Evolutionary conservation across 2,797 vertebrate genomes (phyloP), one percentile per base, ranked within the genome.

Genomic region (Antennarius maculatus): DNA sequence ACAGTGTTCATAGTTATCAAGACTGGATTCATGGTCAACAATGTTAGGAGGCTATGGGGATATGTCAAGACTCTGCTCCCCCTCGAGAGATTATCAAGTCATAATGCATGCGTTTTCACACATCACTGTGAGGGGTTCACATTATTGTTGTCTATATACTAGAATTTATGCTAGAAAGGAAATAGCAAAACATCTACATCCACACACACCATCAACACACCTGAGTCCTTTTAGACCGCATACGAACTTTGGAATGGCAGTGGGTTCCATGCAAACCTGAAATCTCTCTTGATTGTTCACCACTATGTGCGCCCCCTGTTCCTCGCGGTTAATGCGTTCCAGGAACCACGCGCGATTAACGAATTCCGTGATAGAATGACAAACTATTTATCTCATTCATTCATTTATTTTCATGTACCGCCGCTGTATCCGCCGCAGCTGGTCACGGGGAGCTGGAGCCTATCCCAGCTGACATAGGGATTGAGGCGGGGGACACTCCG

Each of bases 61-160:
- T 77, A 85, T 77, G 86, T 81, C 77, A 76, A 87, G 86, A 89
- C 84, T 84, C 74, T 72, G 70, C 65, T 69, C 65, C 80, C 79
- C 66, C 66, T 83, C 49, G 49, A 82, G 83, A 88, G 86, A 86
- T 88, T 79, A 89, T 91, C 87, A 87, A 87, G 90, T 89, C 86
- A 86, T 88, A 86, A 92, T 61, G 91, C 91, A 92, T 92, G 91
- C 91, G 77, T 76, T 90, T 90, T 76, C 88, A 88, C 83, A 89
- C 88, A 66, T 91, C 89, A 91, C 89, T 84, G 83, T 87, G 89
- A 87, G 90, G 89, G 88, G 90, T 91, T 92, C 87, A 91, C 91
- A 90, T 92, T 86, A 89, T 89, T 64, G 31, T 89, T 27, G 49
- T 82, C 85, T 90, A 91, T 89, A 90, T 86, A 91, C 85, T 91